Evolutionary conservation across 2,888 invertebrate genomes (phyloP).

Genomic region (Drosophila emarginata): DNA sequence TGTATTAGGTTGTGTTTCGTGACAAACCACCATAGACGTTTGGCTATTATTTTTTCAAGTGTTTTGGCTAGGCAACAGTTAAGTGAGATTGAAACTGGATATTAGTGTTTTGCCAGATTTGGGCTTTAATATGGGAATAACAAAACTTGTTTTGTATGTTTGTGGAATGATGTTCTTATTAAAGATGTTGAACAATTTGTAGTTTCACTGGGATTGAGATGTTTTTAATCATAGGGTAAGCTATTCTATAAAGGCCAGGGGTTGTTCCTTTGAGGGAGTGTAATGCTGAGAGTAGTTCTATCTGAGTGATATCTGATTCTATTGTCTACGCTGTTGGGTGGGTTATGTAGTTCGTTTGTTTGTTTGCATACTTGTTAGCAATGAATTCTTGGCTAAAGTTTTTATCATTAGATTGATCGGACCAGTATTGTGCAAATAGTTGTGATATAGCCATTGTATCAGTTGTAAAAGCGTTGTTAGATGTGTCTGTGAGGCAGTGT

Average conservation of each 20-base stretch:
- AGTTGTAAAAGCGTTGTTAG: not conserved
- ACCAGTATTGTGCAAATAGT: not conserved
- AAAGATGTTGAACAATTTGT: not conserved
- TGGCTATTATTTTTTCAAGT: not conserved
- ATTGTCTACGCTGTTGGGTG: not conserved
- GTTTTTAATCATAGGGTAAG: not conserved
- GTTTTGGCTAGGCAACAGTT: not conserved
- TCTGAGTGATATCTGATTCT: not conserved
- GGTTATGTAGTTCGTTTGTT: not conserved
- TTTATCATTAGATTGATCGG: not conserved
- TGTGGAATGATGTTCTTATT: not conserved
- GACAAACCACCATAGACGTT: conserved; percentile 1
- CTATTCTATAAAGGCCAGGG: not conserved
- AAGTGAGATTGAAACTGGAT: not conserved
- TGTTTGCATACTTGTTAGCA: not conserved
- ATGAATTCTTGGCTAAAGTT: not conserved
- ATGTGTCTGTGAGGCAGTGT: not conserved
- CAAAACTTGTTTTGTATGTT: not conserved
- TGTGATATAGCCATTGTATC: not conserved
- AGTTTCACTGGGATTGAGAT: not conserved
- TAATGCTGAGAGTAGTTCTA: not conserved
- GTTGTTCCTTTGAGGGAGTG: conserved; percentile 16
- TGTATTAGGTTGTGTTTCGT: not conserved
- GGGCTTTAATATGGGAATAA: not conserved
- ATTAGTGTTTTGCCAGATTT: not conserved